phyloP scores from a whole-genome alignment of 2,888 invertebrate genomes.

The Epiblema foenella region DNA sequence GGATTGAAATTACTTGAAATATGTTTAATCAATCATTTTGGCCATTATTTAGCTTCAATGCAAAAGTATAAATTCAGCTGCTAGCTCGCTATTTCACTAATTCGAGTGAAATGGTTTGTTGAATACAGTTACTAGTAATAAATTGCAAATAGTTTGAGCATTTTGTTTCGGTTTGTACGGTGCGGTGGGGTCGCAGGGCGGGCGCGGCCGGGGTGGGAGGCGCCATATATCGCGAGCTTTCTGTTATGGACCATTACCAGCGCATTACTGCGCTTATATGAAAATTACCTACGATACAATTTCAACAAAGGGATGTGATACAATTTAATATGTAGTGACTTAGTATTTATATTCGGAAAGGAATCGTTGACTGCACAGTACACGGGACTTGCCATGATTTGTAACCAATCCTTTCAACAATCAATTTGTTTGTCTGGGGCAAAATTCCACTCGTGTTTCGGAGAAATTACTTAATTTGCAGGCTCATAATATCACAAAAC shows the following conservation, averaged over 20 bases:
- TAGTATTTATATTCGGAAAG: constrained; percentile 46
- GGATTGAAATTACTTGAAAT: not conserved
- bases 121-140: constrained; percentile 55
- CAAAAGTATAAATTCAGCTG: constrained; percentile 54
- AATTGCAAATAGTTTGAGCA: constrained; percentile 64
- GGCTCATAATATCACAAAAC: constrained; percentile 27
- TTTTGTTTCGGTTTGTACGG: constrained; percentile 62
- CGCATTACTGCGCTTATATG: constrained; percentile 71
- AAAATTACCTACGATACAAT: constrained; percentile 69
- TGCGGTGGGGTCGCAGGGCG: constrained; percentile 49
- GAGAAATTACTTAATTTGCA: constrained; percentile 35
- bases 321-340: constrained; percentile 52
- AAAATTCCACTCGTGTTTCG: constrained; percentile 6
- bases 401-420: constrained; percentile 12
- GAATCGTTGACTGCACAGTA: not conserved
- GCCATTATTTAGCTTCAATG: constrained; percentile 17
- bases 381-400: not conserved
- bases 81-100: constrained; percentile 56
- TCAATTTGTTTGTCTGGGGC: constrained; percentile 4
- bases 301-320: constrained; percentile 60
- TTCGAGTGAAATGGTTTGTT: constrained; percentile 58
- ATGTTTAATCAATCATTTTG: constrained; percentile 7
- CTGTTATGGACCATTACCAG: constrained; percentile 74
- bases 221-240: constrained; percentile 69
- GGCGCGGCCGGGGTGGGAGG: constrained; percentile 49